phyloP scores from a whole-genome alignment of 2,888 invertebrate species.

The Caenorhabditis sp. region DNA sequence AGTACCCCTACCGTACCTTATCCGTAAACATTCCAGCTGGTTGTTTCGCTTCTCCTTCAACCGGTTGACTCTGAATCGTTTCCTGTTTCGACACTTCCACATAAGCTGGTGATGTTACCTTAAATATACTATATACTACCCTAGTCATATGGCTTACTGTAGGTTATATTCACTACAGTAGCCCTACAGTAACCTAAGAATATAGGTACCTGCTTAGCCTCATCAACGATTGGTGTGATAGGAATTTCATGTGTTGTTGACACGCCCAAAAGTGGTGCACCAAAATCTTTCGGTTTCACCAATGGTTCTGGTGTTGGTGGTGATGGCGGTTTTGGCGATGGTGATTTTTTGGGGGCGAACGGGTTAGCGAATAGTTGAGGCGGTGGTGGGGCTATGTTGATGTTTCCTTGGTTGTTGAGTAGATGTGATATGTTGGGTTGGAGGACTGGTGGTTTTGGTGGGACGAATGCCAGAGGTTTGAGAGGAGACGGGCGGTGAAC shows the following conservation, averaged over 20 bases:
- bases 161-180: too few relatives aligned
- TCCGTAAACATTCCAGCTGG: not conserved
- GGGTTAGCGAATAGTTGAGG: slow-evolving; percentile 16
- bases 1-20: not conserved
- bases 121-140: too few relatives aligned
- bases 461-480: slow-evolving; percentile 32
- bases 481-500: slow-evolving; percentile 6
- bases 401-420: not conserved
- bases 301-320: not conserved
- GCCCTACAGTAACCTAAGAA: too few relatives aligned
- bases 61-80: too few relatives aligned
- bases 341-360: slow-evolving; percentile 21
- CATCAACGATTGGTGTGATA: slow-evolving; percentile 31
- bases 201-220: slow-evolving; percentile 17
- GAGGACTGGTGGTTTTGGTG: slow-evolving; percentile 42
- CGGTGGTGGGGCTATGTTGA: slow-evolving; percentile 4
- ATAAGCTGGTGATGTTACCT: slow-evolving; percentile 26
- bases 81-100: slow-evolving; percentile 20
- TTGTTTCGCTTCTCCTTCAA: not conserved
- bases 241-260: slow-evolving; percentile 23
- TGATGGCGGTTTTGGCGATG: not conserved
- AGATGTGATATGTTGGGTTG: slow-evolving; percentile 27
- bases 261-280: not conserved
- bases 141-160: too few relatives aligned
- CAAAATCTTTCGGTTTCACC: not conserved